Conservation (phyloP, 2,888 invertebrate species). For the Heliconius hortense region DNA sequence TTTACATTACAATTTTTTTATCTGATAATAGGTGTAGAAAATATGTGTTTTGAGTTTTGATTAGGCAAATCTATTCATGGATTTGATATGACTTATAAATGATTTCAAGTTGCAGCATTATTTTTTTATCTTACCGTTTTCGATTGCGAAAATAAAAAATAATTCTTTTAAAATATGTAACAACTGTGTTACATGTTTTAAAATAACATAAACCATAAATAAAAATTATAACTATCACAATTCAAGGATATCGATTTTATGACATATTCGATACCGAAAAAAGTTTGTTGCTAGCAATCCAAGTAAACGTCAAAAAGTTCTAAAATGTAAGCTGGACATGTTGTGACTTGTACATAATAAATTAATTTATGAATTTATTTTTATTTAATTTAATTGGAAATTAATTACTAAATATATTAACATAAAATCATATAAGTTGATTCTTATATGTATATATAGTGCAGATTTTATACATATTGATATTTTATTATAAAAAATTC, state of each 20-base stretch:
- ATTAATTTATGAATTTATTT: background rate
- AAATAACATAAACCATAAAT: no score
- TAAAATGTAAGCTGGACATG: background rate
- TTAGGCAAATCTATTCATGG: background rate
- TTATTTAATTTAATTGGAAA: background rate
- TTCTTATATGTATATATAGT: background rate
- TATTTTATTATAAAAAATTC: background rate
- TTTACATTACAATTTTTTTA: no score
- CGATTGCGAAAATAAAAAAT: no score
- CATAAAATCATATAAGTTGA: background rate
- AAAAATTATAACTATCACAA: no score
- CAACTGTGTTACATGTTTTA: background rate
- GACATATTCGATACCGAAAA: no score
- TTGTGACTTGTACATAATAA: background rate
- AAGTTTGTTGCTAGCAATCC: background rate
- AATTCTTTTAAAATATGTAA: no score
- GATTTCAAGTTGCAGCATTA: background rate
- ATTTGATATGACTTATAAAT: background rate
- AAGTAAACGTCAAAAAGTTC: background rate
- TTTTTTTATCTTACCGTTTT: no score
- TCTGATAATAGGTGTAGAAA: background rate
- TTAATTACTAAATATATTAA: background rate
- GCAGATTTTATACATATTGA: background rate
- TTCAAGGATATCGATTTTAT: background rate
- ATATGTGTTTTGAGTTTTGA: background rate